These are phyloP conservation scores for Sinonovacula constricta DNA, from an alignment of 1,140 invertebrate species.

Conservation along the genomic window DNA sequence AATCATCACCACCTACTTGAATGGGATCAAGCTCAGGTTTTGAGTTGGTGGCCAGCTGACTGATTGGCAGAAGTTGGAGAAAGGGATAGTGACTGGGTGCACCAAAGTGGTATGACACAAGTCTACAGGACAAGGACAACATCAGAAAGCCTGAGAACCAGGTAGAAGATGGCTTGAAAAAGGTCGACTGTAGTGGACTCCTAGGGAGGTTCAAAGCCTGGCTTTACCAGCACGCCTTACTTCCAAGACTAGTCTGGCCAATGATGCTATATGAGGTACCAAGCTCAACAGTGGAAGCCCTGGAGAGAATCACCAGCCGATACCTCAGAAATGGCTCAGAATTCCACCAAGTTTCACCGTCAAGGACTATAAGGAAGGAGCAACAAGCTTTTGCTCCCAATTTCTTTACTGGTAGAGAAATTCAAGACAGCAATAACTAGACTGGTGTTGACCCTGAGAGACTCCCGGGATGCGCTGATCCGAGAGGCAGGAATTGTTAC, in stretches of 20 bases:
- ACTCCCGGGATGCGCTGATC: conserved; percentile 18
- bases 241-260: conserved; percentile 13
- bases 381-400: conserved; percentile 22
- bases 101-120: too few relatives aligned
- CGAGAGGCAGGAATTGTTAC: conserved; percentile 8
- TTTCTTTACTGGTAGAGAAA: conserved; percentile 33
- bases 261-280: conserved; percentile 9
- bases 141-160: too few relatives aligned
- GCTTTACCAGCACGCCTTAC: not conserved
- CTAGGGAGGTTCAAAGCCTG: not conserved
- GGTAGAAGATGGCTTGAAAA: too few relatives aligned
- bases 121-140: too few relatives aligned
- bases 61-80: too few relatives aligned
- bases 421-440: conserved; percentile 23
- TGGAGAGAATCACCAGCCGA: not conserved
- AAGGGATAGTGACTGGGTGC: too few relatives aligned
- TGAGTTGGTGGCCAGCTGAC: too few relatives aligned
- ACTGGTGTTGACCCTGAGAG: conserved; percentile 24
- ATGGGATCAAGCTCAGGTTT: too few relatives aligned
- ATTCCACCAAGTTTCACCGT: conserved; percentile 7
- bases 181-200: too few relatives aligned
- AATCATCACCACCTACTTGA: too few relatives aligned
- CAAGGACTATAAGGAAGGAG: conserved; percentile 12
- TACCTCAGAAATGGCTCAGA: not conserved
- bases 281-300: not conserved